A percentile compares a stretch with the other conserved stretches of the same genome.
Conservation (phyloP, 2,113 vertebrate genomes). For the Nannobrachium achirus region DNA sequence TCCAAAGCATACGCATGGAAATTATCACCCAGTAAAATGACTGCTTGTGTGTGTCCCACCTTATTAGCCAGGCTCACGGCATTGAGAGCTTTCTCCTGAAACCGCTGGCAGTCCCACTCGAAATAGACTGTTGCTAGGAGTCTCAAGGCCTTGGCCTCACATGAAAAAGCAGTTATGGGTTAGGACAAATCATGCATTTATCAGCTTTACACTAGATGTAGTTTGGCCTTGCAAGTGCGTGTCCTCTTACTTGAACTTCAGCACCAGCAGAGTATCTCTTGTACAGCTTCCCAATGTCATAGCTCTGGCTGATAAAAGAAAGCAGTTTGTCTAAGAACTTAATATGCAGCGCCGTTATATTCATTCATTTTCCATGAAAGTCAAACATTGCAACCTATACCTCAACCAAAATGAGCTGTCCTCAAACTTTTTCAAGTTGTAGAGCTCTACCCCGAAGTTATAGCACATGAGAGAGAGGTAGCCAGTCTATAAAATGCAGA, state of each 20-base stretch:
- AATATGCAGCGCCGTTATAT: neutral
- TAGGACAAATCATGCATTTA: neutral
- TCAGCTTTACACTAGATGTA: neutral
- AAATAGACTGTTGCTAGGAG: conserved; percentile 87
- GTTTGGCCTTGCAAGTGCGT: neutral
- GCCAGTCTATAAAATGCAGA: conserved; percentile 74
- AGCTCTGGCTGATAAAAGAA: conserved; percentile 41
- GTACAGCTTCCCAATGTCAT: conserved; percentile 81
- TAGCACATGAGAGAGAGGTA: conserved; percentile 90
- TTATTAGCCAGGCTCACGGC: conserved; percentile 87
- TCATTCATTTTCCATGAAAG: conserved; percentile 1
- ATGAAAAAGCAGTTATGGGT: conserved; percentile 10
- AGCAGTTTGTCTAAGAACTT: neutral
- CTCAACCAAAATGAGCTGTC: conserved; percentile 92
- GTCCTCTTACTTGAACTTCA: conserved; percentile 83
- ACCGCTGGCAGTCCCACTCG: conserved; percentile 82
- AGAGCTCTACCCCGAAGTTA: conserved; percentile 89
- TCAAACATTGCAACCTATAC: conserved; percentile 70
- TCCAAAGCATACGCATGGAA: conserved; percentile 7
- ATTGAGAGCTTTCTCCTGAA: conserved; percentile 84
- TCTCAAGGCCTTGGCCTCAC: conserved; percentile 88
- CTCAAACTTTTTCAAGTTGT: conserved; percentile 81
- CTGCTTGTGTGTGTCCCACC: conserved; percentile 73
- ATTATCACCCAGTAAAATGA: conserved; percentile 2
- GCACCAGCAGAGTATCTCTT: conserved; percentile 72